Evolutionary conservation across 2,888 invertebrate genomes (phyloP).

Genomic region (Ophion costatus): DNA sequence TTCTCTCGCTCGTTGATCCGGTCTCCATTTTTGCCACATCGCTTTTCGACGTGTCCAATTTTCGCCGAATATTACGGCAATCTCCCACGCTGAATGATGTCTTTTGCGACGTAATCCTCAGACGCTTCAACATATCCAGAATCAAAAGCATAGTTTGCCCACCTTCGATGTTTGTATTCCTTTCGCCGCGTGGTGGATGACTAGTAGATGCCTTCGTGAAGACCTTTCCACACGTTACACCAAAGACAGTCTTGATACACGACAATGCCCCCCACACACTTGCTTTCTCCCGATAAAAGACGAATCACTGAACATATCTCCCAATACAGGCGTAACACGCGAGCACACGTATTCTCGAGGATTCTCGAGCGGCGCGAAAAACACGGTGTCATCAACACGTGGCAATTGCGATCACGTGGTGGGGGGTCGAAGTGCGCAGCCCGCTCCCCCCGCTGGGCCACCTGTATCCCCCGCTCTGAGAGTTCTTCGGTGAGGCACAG

Average conservation of each 20-base stretch:
- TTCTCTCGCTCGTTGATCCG: constrained; percentile 39
- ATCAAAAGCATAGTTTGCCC: background rate
- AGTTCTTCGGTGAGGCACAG: constrained; percentile 14
- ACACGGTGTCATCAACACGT: constrained; percentile 51
- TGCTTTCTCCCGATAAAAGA: background rate
- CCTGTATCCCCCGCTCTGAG: constrained; percentile 50
- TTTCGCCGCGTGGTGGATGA: constrained; percentile 56
- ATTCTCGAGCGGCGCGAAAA: background rate
- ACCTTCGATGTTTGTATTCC: constrained; percentile 55
- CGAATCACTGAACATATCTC: constrained; percentile 8
- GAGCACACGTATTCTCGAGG: background rate
- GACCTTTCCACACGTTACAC: background rate
- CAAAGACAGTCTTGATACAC: background rate
- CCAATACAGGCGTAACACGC: background rate
- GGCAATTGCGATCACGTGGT: constrained; percentile 64
- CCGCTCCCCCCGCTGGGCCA: constrained; percentile 47
- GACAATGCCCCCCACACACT: constrained; percentile 1
- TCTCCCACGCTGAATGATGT: constrained; percentile 2
- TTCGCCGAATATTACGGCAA: constrained; percentile 3
- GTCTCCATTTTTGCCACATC: constrained; percentile 71
- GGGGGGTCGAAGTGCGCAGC: constrained; percentile 26
- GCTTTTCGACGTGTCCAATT: constrained; percentile 15
- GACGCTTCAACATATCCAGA: background rate
- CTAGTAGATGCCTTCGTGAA: constrained; percentile 6
- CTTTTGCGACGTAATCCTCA: constrained; percentile 3